Base-by-base conservation (phyloP, 2,113 vertebrate genomes). In the Isichthys henryi region DNA sequence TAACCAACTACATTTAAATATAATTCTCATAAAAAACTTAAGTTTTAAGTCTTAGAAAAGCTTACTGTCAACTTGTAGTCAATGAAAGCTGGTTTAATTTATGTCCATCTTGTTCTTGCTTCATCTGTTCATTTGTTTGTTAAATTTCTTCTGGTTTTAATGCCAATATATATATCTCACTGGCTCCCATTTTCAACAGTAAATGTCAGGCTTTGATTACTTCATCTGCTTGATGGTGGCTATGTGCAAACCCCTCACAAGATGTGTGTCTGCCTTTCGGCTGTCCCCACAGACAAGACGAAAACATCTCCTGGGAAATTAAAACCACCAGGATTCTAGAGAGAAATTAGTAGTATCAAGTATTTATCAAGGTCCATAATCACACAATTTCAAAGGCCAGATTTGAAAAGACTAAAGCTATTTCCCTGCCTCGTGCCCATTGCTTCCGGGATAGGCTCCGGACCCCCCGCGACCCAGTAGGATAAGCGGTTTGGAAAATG, bases 271-370 rank as follows among this genome's bases (percentile, higher is more conserved):
- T 6, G 46, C 66, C 15, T 35, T 77, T 77, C 46, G 2, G 9
- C 62, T 50, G 27, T 66, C 88, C 27, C 43, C 8, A 10, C 66
- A 23, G 66, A 77, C 46, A 19, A 74, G 31, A 17, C 46, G 10
- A 46, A 50, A 77, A 23, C 19, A n/a, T 49, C 66, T 35, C 88
- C 66, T 70, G 88, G 88, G 46, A 88, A 80, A 77, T 77, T 43
- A 88, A 88, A 88, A 58, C 35, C 23, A 23, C 11, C 58, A 88
- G 87, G 19, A 21, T 50, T 48, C 19, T 45, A 10, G n/a, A 49
- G 46, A 46, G 43, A 77, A 35, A 88, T 48, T 77, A 45, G 62
- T n/a, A n/a, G 11, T 15, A 31, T n/a, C n/a, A n/a, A n/a, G n/a
- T n/a, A 74, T 9, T 23, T 88, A 21, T 15, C 45, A 70, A 43